Evolutionary conservation across 2,113 vertebrate species (phyloP).

Genomic region (Stigmatopora nigra): DNA sequence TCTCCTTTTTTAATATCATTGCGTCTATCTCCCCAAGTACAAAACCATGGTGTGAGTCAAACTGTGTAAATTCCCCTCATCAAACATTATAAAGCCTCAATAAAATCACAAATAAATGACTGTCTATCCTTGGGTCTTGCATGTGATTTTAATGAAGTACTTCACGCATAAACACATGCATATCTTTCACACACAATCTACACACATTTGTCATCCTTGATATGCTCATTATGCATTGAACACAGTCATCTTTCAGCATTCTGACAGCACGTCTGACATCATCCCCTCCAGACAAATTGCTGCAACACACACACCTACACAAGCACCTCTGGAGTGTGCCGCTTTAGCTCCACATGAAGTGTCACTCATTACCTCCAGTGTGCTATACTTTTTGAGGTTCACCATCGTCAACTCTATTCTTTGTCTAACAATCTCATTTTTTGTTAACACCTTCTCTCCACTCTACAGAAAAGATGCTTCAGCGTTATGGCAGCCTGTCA

Average conservation of each 20-base stretch:
- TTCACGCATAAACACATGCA: conserved; percentile 1
- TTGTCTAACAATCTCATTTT: conserved; percentile 33
- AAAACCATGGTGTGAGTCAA: neutral
- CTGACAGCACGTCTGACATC: conserved; percentile 26
- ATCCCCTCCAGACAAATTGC: conserved; percentile 29
- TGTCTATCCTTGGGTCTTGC: neutral
- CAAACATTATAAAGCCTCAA: neutral
- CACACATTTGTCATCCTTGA: conserved; percentile 14
- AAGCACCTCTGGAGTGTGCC: conserved; percentile 29
- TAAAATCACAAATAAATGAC: neutral
- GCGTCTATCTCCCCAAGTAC: neutral
- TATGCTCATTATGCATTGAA: conserved; percentile 16
- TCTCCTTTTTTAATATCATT: neutral
- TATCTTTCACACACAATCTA: neutral
- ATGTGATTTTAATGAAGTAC: conserved; percentile 3
- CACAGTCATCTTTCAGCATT: conserved; percentile 17
- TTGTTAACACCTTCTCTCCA: conserved; percentile 26
- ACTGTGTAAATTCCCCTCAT: neutral
- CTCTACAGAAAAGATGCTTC: conserved; percentile 75
- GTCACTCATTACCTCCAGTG: conserved; percentile 41
- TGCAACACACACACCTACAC: conserved; percentile 31
- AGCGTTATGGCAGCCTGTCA: conserved; percentile 81
- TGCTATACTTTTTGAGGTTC: conserved; percentile 14
- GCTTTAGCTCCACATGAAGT: conserved; percentile 31
- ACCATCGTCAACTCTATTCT: conserved; percentile 18